Conservation (phyloP, 2,888 invertebrate genomes). For the Heliconius sara region DNA sequence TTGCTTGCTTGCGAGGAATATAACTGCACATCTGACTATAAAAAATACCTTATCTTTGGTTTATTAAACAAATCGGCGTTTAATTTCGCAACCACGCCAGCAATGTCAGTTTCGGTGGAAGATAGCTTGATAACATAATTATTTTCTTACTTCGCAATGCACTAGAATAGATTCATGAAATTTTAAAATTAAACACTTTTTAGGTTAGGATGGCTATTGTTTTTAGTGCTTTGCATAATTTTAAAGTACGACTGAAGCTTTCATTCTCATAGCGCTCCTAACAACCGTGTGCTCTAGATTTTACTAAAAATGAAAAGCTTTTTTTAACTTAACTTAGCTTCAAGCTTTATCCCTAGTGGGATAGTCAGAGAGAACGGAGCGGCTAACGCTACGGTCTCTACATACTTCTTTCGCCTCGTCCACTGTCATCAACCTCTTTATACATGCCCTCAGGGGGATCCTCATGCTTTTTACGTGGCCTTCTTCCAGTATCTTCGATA, state of each 20-base stretch:
- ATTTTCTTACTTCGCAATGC: too few relatives aligned
- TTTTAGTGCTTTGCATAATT: slow-evolving; percentile 7
- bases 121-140: too few relatives aligned
- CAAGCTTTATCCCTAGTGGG: too few relatives aligned
- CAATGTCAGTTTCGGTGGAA: too few relatives aligned
- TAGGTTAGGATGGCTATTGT: neutral
- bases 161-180: neutral
- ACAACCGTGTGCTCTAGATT: slow-evolving; percentile 7
- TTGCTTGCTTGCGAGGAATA: neutral
- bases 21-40: neutral
- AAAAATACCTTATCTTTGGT: neutral
- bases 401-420: too few relatives aligned
- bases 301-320: neutral
- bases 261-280: slow-evolving; percentile 19
- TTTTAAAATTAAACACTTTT: neutral
- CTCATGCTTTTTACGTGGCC: too few relatives aligned
- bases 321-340: neutral
- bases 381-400: too few relatives aligned
- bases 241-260: slow-evolving; percentile 14
- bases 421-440: too few relatives aligned
- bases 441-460: too few relatives aligned
- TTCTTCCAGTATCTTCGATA: too few relatives aligned
- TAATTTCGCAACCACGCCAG: neutral
- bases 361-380: too few relatives aligned
- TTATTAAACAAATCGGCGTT: neutral